A percentile compares a stretch with the other conserved stretches of the same genome.
Conservation (phyloP, 1,140 invertebrate genomes). For the Ostrea edulis region DNA sequence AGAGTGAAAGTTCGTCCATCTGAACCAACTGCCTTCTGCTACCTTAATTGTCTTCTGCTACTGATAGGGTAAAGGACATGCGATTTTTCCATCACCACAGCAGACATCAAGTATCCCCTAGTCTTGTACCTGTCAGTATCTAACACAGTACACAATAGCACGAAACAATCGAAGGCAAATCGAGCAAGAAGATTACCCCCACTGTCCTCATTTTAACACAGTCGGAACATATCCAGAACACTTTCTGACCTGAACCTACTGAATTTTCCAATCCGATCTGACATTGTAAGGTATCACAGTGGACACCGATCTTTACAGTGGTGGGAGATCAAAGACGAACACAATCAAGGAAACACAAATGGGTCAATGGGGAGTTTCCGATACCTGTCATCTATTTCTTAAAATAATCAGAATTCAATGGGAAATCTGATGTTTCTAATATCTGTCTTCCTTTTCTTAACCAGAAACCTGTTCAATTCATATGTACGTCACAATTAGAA, state of each 20-base stretch:
- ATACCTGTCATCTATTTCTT: not conserved
- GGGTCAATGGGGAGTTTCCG: not conserved
- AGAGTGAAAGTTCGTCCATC: not conserved
- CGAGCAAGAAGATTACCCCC: not conserved
- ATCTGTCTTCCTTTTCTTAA: not conserved
- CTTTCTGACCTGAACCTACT: not conserved
- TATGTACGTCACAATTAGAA: not conserved
- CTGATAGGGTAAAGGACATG: constrained; percentile 3
- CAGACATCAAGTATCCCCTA: not conserved
- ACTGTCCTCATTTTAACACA: not conserved
- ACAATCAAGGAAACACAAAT: not conserved
- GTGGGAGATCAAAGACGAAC: not conserved
- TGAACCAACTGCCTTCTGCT: not conserved
- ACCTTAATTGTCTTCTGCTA: not conserved
- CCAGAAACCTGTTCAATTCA: not conserved
- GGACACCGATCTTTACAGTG: not conserved
- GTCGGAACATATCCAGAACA: not conserved
- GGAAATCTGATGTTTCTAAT: not conserved
- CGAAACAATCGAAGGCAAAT: not conserved
- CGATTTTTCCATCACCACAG: not conserved
- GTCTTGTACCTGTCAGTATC: not conserved
- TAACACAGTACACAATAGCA: not conserved
- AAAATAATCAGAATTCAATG: not conserved
- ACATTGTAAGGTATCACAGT: not conserved
- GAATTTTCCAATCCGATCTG: constrained; percentile 17